A percentile compares a stretch with the other conserved stretches of the same genome.
Conservation (phyloP, 2,113 vertebrate species). For the Petrocephalus microphthalmus region DNA sequence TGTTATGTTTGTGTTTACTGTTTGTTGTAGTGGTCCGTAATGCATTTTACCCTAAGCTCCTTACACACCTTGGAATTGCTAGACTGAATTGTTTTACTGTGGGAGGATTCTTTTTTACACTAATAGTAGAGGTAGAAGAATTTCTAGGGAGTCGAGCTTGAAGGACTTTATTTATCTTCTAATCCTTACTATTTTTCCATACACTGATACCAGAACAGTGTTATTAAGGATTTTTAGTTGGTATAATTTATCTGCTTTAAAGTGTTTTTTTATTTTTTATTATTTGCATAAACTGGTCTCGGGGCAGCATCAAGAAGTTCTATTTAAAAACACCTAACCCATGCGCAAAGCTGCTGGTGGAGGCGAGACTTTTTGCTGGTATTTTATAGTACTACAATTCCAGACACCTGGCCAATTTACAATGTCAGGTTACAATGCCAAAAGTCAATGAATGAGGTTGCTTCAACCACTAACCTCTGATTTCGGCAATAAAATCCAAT, state of each 20-base stretch:
- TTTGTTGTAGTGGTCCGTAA: constrained; percentile 41
- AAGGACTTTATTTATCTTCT: constrained; percentile 7
- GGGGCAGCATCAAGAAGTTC: neutral
- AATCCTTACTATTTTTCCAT: neutral
- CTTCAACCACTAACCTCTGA: neutral
- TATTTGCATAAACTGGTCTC: constrained; percentile 5
- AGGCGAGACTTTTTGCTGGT: neutral
- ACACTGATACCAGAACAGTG: neutral
- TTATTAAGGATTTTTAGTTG: neutral
- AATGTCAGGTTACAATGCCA: neutral
- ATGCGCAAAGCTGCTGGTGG: neutral
- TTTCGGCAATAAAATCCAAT: neutral
- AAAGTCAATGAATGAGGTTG: neutral
- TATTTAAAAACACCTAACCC: neutral
- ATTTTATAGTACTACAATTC: neutral
- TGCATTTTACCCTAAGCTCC: constrained; percentile 45
- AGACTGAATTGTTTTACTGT: neutral
- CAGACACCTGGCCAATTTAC: neutral
- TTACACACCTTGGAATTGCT: constrained; percentile 26
- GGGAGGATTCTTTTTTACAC: neutral
- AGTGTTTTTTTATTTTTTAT: neutral
- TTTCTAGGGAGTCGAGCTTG: neutral
- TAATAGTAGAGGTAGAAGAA: neutral
- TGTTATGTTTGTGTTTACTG: constrained; percentile 47
- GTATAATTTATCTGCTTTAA: neutral